These are phyloP conservation scores for Ormyrus labotus DNA, from an alignment of 2,888 invertebrate species.

Conservation along the genomic window DNA sequence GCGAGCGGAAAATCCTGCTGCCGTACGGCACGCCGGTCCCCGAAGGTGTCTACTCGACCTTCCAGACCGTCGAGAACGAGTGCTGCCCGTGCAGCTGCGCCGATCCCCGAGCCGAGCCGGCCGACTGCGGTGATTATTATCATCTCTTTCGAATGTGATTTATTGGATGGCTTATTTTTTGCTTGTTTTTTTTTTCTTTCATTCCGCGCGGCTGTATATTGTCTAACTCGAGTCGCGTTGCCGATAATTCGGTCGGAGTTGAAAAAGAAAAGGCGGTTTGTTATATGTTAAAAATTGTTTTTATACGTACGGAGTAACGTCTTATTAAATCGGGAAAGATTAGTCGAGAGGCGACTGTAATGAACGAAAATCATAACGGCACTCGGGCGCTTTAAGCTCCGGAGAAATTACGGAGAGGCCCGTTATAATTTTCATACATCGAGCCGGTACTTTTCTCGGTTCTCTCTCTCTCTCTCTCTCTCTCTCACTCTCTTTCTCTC, in stretches of 20 bases:
- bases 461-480: too few relatives aligned
- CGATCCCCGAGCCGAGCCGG: neutral
- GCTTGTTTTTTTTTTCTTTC: neutral
- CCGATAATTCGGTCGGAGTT: too few relatives aligned
- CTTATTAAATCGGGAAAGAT: slow-evolving; percentile 14
- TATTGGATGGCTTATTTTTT: neutral
- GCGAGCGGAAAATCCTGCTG: slow-evolving; percentile 33
- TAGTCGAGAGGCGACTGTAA: slow-evolving; percentile 12
- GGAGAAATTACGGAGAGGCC: slow-evolving; percentile 36
- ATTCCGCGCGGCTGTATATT: neutral
- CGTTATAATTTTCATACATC: slow-evolving; percentile 31
- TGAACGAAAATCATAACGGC: slow-evolving; percentile 43
- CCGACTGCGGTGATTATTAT: neutral
- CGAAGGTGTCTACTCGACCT: slow-evolving; percentile 11
- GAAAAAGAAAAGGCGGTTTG: too few relatives aligned
- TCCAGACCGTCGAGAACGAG: neutral
- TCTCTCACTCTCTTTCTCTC: too few relatives aligned
- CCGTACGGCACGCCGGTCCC: slow-evolving; percentile 43
- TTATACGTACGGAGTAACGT: neutral
- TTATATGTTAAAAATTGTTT: neutral
- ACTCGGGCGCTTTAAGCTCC: neutral
- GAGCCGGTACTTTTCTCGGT: neutral
- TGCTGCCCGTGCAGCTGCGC: slow-evolving; percentile 29
- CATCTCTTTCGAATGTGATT: neutral
- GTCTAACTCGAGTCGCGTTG: neutral